Evolutionary conservation across 2,888 invertebrate genomes (phyloP).

Genomic region (Rotaria macrura): DNA sequence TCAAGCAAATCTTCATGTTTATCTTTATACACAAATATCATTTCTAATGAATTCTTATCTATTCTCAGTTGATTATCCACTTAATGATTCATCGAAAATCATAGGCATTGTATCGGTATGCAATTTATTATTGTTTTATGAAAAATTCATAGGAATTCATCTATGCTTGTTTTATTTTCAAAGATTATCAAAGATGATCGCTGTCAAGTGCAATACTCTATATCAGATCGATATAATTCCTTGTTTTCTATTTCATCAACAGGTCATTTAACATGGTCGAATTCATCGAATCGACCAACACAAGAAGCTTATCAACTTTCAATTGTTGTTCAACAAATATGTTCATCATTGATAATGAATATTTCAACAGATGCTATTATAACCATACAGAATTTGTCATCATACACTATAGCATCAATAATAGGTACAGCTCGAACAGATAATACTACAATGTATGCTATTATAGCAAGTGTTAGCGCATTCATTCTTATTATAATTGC

Average conservation of each 20-base stretch:
- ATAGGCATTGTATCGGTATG: background rate
- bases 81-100: background rate
- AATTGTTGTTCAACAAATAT: background rate
- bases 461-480: background rate
- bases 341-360: slow-evolving; percentile 4
- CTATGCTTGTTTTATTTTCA: background rate
- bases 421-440: background rate
- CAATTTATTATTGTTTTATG: background rate
- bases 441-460: background rate
- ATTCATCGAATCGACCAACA: background rate
- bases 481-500: slow-evolving; percentile 6
- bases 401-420: background rate
- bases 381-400: background rate
- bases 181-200: background rate
- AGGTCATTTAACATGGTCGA: background rate
- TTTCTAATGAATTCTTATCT: background rate
- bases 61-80: background rate
- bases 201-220: slow-evolving; percentile 4
- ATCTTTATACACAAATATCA: background rate
- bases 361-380: background rate
- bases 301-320: slow-evolving; percentile 2
- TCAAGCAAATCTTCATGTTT: background rate
- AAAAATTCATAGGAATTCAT: background rate
- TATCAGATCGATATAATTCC: background rate
- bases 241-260: background rate